Evolutionary conservation across 2,797 vertebrate genomes (phyloP), one percentile per base, ranked within the genome.

Genomic region (Lithobates sylvaticus): DNA sequence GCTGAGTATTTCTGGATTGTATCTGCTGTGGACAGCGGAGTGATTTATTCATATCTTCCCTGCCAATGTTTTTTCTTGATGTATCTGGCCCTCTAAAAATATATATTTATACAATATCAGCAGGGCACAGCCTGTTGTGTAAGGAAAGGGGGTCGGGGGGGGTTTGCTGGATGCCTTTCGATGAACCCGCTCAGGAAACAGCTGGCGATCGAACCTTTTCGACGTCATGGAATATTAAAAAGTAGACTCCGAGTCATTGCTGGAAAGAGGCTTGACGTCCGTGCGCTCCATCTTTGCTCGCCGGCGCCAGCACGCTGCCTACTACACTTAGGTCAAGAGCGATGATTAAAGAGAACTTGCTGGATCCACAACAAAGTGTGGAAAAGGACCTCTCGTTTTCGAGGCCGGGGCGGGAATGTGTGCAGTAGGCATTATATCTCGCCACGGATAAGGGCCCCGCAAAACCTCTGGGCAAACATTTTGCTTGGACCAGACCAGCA

Each of bases 161-260:
- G 61, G 23, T 1, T 5, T 23, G 70, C 36, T 83, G 86, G 86
- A 83, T 83, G 69, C 76, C 70, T 87, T 75, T 71, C 47, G 75
- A 78, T 83, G 81, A 87, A 83, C 61, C 81, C 76, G 44, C 69
- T 87, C 58, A 74, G 81, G 67, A 78, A 78, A 87, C 71, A 87
- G 69, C 81, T 83, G 86, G 86, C 81, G 15, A 50, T 26, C 27
- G 23, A 78, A 29, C 12, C 76, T 39, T 39, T 78, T 36, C 86
- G 72, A 87, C 86, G 86, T 87, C 86, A 87, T 87, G 86, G 86
- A 87, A 87, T 81, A n/a, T n/a, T n/a, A 87, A 87, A 79, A 83
- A 26, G 61, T 83, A 87, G 76, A 78, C 69, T 87, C 42, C 1
- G 58, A 87, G 54, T 87, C 86, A 83, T 83, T 39, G 81, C 58